These are phyloP conservation scores for Cassiopea xamachana DNA, from an alignment of 30 jellyfish, hydroid and myxozoan species.

Conservation along the genomic window DNA sequence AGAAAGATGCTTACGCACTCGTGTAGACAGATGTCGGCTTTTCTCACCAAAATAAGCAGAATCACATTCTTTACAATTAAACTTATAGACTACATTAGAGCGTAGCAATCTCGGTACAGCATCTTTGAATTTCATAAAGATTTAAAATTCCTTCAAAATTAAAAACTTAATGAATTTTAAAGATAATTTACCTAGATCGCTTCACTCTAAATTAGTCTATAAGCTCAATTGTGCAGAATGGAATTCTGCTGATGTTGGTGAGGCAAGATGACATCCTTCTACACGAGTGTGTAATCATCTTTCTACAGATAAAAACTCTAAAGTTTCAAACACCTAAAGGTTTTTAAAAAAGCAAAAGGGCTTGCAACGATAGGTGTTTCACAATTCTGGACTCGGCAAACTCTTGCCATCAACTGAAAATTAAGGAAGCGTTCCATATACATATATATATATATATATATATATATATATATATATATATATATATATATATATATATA, in stretches of 20 bases:
- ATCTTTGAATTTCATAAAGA: too few species aligned
- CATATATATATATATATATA: too few species aligned
- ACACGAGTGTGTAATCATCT: conserved; percentile 8
- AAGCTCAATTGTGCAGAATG: neutral
- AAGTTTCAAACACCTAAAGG: neutral
- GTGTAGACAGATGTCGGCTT: too few species aligned
- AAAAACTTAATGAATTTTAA: neutral
- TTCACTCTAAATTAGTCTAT: neutral
- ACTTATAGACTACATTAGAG: too few species aligned
- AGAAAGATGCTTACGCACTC: too few species aligned
- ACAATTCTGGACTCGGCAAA: neutral
- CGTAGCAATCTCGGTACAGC: too few species aligned
- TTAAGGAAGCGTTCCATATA: neutral
- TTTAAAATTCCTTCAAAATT: too few species aligned
- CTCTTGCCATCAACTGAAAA: neutral
- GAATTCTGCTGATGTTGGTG: neutral
- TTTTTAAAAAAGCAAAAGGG: neutral
- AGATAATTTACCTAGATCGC: neutral
- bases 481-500: too few species aligned
- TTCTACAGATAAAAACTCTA: neutral
- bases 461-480: too few species aligned
- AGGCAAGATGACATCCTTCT: conserved; percentile 1
- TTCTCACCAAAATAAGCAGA: too few species aligned
- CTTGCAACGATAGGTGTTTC: neutral
- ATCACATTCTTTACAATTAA: too few species aligned